Evolutionary conservation across 2,797 vertebrate species (phyloP).

Genomic region (Typhlichthys eigenmanni): DNA sequence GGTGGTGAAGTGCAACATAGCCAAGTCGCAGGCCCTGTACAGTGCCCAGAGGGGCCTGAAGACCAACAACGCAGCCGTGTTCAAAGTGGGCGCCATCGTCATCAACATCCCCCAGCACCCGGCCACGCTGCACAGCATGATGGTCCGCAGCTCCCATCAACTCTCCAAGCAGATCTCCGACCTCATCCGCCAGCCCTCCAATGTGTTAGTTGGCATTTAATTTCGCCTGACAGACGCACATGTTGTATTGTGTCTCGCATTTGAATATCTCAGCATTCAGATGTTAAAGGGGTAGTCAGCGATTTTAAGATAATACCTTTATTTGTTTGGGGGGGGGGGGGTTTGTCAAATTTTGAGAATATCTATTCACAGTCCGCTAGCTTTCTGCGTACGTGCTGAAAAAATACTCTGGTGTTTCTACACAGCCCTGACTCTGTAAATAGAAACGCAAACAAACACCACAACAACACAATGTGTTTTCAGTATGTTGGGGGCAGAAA

Average conservation of each 20-base stretch:
- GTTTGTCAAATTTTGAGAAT: too few species aligned
- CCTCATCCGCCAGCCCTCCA: slow-evolving; percentile 94
- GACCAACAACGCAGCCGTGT: slow-evolving; percentile 94
- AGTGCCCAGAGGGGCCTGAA: slow-evolving; percentile 94
- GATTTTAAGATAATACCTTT: neutral
- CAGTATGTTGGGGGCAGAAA: too few species aligned
- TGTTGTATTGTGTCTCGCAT: neutral
- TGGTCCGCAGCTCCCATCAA: slow-evolving; percentile 99
- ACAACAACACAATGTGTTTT: too few species aligned
- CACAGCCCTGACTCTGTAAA: too few species aligned
- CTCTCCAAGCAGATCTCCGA: slow-evolving; percentile 99
- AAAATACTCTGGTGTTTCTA: too few species aligned
- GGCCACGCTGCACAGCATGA: slow-evolving; percentile 98
- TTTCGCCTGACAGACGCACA: too few species aligned
- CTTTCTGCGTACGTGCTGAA: too few species aligned
- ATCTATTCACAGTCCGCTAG: too few species aligned
- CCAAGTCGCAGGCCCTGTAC: slow-evolving; percentile 97
- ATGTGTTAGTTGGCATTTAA: slow-evolving; percentile 73
- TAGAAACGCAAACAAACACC: too few species aligned
- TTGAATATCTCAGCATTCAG: neutral
- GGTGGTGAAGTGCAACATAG: slow-evolving; percentile 98
- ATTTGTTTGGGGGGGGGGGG: too few species aligned
- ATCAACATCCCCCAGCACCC: slow-evolving; percentile 99
- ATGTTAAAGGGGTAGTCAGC: too few species aligned
- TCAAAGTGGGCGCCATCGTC: slow-evolving; percentile 95